Evolutionary conservation across 2,888 invertebrate genomes (phyloP).

Genomic region (Stomorhina lunata): DNA sequence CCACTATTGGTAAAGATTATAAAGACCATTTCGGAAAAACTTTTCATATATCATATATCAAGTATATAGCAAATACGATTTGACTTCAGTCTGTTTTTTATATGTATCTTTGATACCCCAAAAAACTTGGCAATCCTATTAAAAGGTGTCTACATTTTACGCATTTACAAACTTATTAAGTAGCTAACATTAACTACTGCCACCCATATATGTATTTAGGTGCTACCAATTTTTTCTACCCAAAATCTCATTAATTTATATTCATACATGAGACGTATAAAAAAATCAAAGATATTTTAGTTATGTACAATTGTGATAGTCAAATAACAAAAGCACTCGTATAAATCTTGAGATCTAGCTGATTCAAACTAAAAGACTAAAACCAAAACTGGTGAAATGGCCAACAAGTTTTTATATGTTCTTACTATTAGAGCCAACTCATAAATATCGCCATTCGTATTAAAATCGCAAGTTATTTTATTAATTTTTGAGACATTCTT

Average conservation of each 20-base stretch:
- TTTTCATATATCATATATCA: background rate
- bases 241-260: constrained; percentile 32
- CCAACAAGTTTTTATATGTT: too few relatives aligned
- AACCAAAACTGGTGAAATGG: too few relatives aligned
- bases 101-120: too few relatives aligned
- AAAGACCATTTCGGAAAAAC: too few relatives aligned
- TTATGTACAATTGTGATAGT: constrained; percentile 21
- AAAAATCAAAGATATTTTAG: constrained; percentile 1
- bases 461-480: too few relatives aligned
- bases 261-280: background rate
- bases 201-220: constrained; percentile 32
- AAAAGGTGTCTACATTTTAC: background rate
- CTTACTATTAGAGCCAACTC: too few relatives aligned
- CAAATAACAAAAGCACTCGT: constrained; percentile 14
- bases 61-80: background rate
- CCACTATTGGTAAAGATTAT: too few relatives aligned
- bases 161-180: constrained; percentile 18
- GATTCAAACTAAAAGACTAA: too few relatives aligned
- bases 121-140: constrained; percentile 30
- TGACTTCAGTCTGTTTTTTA: too few relatives aligned
- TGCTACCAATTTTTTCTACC: background rate
- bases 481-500: too few relatives aligned
- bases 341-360: background rate
- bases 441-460: too few relatives aligned
- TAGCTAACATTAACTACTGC: constrained; percentile 37